Base-by-base conservation (phyloP, 1,140 invertebrate genomes). In the Heliconius eleuchia region DNA sequence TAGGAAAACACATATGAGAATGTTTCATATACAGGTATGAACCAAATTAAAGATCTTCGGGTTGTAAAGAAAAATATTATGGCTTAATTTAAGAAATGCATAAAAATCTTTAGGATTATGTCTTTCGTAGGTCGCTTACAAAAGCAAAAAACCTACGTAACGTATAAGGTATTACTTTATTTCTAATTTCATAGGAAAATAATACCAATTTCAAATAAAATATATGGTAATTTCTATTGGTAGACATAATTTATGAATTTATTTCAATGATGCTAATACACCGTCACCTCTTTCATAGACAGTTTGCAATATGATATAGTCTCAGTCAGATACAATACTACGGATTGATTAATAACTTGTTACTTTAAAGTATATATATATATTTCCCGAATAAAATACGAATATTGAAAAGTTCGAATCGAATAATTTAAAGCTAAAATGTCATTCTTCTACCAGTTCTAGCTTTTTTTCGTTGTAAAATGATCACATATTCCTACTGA, bases 401-500 rank as follows among this genome's bases (percentile, higher is more conserved):
- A 30, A 9, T 23, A 19, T 57, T 57, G 50, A 57, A 57, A 60
- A n/a, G 8, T 13, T 46, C 1, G 7, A 23, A 23, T 57, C 8
- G n/a, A 9, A 57, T 23, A 57, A 57, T 11, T 60, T 60, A 60
- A n/a, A 23, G 7, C 23, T 23, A 27, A 60, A 60, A 60, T 60
- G 8, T 4, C 8, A 60, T 66, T 66, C 18, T 66, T 66, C 27
- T 30, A 66, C 9, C 23, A 16, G 27, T 66, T 66, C 27, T 11
- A 66, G 13, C 8, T 66, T 66, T 71, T 71, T 46, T 71, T n/a
- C 19, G 19, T 27, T 71, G 42, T 71, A 76, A 52, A 71, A 76
- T 66, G 23, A 77, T 77, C 76, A 77, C 76, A 46, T 23, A 23
- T 37, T 52, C 75, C 19, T 34, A 27, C 19, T 27, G 71, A 34